A percentile compares a stretch with the other conserved stretches of the same genome.
Evolutionary conservation across 1,140 invertebrate species (phyloP).

Genomic region (Drosophila simulans): DNA sequence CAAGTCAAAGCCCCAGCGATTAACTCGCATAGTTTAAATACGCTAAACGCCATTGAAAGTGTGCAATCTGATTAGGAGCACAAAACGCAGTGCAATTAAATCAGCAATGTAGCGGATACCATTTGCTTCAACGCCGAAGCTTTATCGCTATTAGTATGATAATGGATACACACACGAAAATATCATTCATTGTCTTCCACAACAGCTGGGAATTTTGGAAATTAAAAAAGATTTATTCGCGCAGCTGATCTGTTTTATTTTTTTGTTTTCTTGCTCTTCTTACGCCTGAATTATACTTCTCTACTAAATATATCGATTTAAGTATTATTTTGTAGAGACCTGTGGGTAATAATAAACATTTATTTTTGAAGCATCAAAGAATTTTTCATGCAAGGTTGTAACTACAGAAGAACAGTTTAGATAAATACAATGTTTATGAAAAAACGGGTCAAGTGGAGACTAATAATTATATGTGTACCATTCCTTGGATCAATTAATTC

Average conservation of each 20-base stretch:
- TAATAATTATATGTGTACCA: not conserved
- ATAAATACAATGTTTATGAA: conserved; percentile 9
- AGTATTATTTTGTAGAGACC: not conserved
- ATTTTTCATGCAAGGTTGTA: conserved; percentile 12
- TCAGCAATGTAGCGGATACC: conserved; percentile 3
- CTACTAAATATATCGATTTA: conserved; percentile 14
- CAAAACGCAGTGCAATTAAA: conserved; percentile 30
- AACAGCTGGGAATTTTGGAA: conserved; percentile 8
- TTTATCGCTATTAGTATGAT: conserved; percentile 22
- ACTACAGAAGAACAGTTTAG: conserved; percentile 1
- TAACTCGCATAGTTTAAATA: conserved; percentile 24
- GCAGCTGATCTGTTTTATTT: conserved; percentile 28
- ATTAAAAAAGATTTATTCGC: conserved; percentile 6
- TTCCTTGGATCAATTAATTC: not conserved
- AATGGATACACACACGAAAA: conserved; percentile 5
- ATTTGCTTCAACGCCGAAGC: conserved; percentile 6
- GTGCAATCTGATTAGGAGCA: conserved; percentile 28
- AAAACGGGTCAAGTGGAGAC: conserved; percentile 2
- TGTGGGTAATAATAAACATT: conserved; percentile 11
- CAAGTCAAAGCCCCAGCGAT: conserved; percentile 15
- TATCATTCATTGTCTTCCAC: conserved; percentile 29
- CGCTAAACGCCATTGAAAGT: conserved; percentile 10
- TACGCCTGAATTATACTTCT: conserved; percentile 13
- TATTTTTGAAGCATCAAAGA: not conserved
- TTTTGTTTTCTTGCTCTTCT: not conserved